Evolutionary conservation across 2,797 vertebrate genomes (phyloP).

Genomic region (Eutrigla gurnardus): DNA sequence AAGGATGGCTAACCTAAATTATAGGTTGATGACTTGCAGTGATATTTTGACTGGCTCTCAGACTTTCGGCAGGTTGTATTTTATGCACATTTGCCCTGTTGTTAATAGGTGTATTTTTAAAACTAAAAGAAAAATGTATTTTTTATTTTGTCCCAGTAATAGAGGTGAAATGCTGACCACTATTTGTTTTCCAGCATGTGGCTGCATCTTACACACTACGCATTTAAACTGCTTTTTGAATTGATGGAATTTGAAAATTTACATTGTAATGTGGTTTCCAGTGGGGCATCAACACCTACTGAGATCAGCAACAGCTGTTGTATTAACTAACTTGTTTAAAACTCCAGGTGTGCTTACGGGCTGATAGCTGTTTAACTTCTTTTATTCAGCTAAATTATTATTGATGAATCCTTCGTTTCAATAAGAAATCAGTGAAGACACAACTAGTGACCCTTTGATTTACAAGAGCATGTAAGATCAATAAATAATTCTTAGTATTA

Average conservation of each 20-base stretch:
- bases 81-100: too few relatives aligned
- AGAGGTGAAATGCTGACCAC: neutral
- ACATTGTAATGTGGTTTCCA: neutral
- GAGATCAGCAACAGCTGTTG: neutral
- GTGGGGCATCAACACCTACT: neutral
- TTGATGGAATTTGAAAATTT: neutral
- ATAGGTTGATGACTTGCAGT: too few relatives aligned
- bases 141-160: neutral
- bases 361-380: conserved; percentile 5
- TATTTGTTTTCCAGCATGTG: neutral
- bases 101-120: too few relatives aligned
- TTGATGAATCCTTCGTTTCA: conserved; percentile 11
- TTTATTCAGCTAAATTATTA: conserved; percentile 10
- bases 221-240: neutral
- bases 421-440: neutral
- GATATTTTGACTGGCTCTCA: too few relatives aligned
- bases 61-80: too few relatives aligned
- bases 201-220: neutral
- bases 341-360: neutral
- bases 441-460: neutral
- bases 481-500: neutral
- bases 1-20: too few relatives aligned
- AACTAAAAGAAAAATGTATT: too few relatives aligned
- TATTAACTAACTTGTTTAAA: neutral
- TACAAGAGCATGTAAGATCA: neutral